Percentiles rank a stretch among this genome's conserved stretches.
Evolutionary conservation across 2,797 vertebrate genomes (phyloP).

Genomic region (Thunnus albacares): DNA sequence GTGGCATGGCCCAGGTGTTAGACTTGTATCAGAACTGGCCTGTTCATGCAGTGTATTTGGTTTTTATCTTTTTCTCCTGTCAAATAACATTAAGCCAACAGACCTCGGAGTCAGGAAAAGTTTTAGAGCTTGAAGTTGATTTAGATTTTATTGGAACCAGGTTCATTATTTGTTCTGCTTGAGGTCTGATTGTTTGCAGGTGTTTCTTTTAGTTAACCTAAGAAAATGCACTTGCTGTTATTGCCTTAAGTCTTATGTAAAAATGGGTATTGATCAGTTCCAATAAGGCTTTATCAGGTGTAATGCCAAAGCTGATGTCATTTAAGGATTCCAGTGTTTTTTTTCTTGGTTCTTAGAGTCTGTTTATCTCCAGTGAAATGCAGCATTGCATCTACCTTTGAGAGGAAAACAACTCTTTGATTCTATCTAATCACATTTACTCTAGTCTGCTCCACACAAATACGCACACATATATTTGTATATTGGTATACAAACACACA

Average conservation of each 20-base stretch:
- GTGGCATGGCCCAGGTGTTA: constrained; percentile 23
- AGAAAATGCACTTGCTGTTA: constrained; percentile 26
- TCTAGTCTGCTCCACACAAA: neutral
- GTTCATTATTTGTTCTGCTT: constrained; percentile 55
- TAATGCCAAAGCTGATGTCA: constrained; percentile 25
- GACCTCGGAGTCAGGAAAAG: constrained; percentile 40
- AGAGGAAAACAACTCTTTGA: constrained; percentile 15
- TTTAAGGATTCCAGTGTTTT: neutral
- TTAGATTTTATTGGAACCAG: constrained; percentile 52
- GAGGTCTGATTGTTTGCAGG: constrained; percentile 47
- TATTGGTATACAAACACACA: neutral
- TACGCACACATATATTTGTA: neutral
- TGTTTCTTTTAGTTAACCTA: constrained; percentile 53
- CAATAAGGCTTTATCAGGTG: constrained; percentile 25
- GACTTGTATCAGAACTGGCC: neutral
- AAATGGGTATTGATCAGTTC: constrained; percentile 43
- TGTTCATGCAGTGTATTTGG: constrained; percentile 4
- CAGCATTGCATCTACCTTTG: neutral
- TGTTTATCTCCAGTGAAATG: neutral
- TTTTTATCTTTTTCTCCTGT: constrained; percentile 20
- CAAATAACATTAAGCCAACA: constrained; percentile 29
- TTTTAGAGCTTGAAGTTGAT: constrained; percentile 55
- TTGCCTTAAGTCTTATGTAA: constrained; percentile 28
- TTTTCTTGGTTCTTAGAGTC: neutral
- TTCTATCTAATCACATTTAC: neutral